phyloP scores from a whole-genome alignment of 2,888 invertebrate species.

The Pachycephus smyrnensis region DNA sequence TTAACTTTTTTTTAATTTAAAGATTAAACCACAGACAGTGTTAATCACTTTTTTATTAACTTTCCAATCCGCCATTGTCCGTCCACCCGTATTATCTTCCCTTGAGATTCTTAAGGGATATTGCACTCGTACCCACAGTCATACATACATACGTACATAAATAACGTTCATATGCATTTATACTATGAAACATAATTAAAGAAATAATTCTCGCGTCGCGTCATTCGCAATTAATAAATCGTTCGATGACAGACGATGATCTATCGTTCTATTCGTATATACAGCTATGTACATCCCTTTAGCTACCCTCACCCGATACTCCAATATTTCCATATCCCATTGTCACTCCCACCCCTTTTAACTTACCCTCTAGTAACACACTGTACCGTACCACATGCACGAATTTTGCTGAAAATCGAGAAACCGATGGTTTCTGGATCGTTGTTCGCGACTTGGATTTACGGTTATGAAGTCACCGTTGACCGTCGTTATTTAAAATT shows the following conservation, averaged over 20 bases:
- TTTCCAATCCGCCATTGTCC: not conserved
- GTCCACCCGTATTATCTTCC: not conserved
- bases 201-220: constrained; percentile 44
- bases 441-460: not conserved
- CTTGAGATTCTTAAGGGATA: not conserved
- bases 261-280: constrained; percentile 49
- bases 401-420: not conserved
- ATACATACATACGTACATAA: constrained; percentile 29
- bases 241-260: constrained; percentile 49
- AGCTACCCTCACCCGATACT: not conserved
- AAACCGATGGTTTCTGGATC: not conserved
- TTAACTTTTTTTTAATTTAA: constrained; percentile 11
- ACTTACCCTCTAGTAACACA: not conserved
- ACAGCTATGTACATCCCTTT: constrained; percentile 55
- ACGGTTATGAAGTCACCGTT: not conserved
- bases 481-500: not conserved
- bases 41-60: constrained; percentile 4
- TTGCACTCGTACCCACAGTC: not conserved
- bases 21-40: constrained; percentile 15
- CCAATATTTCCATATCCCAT: not conserved
- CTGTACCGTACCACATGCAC: not conserved
- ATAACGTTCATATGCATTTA: constrained; percentile 34
- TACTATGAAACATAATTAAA: constrained; percentile 58
- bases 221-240: constrained; percentile 42
- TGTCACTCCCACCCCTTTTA: not conserved